Evolutionary conservation across 2,113 vertebrate species (phyloP), one percentile per base, ranked within the genome.

Genomic region (Picathartes gymnocephalus): DNA sequence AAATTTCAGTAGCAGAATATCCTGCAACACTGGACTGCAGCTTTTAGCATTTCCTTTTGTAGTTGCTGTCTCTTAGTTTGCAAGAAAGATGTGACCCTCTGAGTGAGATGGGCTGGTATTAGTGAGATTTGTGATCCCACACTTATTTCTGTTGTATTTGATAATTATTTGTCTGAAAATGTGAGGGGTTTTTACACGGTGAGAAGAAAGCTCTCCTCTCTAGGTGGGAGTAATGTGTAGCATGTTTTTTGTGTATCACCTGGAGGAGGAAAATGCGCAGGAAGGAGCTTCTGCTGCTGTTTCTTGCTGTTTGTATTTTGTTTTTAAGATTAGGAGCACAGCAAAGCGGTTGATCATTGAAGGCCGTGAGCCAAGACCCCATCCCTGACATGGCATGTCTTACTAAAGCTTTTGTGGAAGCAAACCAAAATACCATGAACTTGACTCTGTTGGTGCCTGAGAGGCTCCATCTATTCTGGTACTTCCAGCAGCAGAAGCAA

Each of bases 321-420:
- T 12, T 86, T 91, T 71, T 22, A 48, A 69, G 62, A n/a, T 40
- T 1, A 48, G 33, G 33, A 58, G 50, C 25, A 5, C 25, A 50
- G 72, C 30, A 5, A 39, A 61, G 45, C 6, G 37, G 25, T 24
- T 2, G 22, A 8, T 80, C 2, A 1, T 1, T 40, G 62, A n/a
- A 47, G 40, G 72, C 45, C 64, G 10, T 0, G 25, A 83, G 47
- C 64, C 2, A 3, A 74, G 87, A 48, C 70, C 35, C 61, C 1
- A 2, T 44, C 66, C 42, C 42, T 65, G 51, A 23, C 47, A 37
- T 2, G 0, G 69, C 1, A 0, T 16, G 24, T n/a, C 28, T 66
- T 53, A 25, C 15, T 39, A 17, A 42, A 76, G 39, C 44, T 78
- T 72, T 81, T 39, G 64, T 9, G 9, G 82, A 54, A 72, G 25